Conservation (phyloP, 2,888 invertebrate genomes). For the Temnothorax ravouxi region DNA sequence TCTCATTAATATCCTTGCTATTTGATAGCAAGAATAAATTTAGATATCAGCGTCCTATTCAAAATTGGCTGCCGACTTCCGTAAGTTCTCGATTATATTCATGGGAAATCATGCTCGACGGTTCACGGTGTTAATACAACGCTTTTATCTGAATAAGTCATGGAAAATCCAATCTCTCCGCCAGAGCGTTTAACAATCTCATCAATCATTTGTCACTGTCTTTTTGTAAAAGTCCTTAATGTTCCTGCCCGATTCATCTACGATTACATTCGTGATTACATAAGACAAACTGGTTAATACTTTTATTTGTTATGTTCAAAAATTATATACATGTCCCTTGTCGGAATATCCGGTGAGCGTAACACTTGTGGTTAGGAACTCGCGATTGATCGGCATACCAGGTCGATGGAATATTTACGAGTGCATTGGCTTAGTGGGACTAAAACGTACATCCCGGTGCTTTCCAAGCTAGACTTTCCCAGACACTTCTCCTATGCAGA, state of each 20-base stretch:
- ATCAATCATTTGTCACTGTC: background rate
- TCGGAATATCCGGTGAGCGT: constrained; percentile 20
- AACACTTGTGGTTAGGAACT: constrained; percentile 29
- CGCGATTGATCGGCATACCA: constrained; percentile 14
- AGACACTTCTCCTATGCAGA: background rate
- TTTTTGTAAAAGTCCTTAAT: constrained; percentile 9
- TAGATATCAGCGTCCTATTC: constrained; percentile 55
- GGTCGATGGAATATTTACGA: constrained; percentile 31
- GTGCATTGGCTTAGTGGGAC: constrained; percentile 6
- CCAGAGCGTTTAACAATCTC: background rate
- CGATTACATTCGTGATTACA: background rate
- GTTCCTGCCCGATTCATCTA: background rate
- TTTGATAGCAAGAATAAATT: constrained; percentile 55
- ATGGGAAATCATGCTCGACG: constrained; percentile 19
- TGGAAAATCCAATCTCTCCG: constrained; percentile 14
- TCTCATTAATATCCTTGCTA: constrained; percentile 65
- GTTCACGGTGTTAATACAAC: background rate
- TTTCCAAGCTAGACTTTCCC: background rate
- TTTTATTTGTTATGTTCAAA: background rate
- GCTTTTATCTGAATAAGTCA: constrained; percentile 35
- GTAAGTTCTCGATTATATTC: constrained; percentile 58
- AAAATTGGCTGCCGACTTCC: constrained; percentile 53
- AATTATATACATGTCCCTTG: background rate
- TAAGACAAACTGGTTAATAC: background rate
- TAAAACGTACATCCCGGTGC: background rate